Conservation (phyloP, 2,113 vertebrate genomes). For the Sorex araneus region DNA sequence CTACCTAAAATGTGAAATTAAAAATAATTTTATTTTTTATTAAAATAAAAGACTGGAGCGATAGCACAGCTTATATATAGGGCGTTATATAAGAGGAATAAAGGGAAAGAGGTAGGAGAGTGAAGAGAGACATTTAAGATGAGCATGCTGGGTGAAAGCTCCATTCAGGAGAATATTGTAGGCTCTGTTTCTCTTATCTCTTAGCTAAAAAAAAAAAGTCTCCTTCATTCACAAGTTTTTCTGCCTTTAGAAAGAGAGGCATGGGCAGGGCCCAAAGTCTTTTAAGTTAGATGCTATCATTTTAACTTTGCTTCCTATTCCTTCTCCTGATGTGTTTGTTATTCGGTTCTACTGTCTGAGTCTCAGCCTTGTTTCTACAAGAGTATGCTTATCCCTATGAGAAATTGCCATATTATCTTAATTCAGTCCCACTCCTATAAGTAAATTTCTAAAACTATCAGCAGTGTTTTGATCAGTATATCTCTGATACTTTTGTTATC, state of each 20-base stretch:
- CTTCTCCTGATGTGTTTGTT: not conserved
- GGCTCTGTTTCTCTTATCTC: not conserved
- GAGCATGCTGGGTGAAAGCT: not conserved
- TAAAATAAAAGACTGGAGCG: no score
- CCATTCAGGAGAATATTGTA: not conserved
- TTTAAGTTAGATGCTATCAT: not conserved
- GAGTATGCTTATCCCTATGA: not conserved
- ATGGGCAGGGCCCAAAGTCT: not conserved
- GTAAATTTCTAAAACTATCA: not conserved
- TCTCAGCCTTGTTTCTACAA: conserved; percentile 5
- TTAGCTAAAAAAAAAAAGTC: not conserved
- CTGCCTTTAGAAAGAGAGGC: not conserved
- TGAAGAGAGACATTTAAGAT: not conserved
- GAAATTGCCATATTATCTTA: not conserved
- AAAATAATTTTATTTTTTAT: no score
- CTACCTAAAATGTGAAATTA: no score
- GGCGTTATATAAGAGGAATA: no score
- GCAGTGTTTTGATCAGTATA: not conserved
- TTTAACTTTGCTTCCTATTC: not conserved
- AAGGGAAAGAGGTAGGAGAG: not conserved
- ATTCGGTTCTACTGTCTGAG: not conserved
- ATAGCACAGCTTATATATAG: no score
- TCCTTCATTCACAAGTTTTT: not conserved
- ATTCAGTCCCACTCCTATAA: not conserved
- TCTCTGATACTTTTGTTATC: not conserved